These are phyloP conservation scores for Psettodes erumei DNA, from an alignment of 2,113 vertebrate genomes.

Conservation along the genomic window DNA sequence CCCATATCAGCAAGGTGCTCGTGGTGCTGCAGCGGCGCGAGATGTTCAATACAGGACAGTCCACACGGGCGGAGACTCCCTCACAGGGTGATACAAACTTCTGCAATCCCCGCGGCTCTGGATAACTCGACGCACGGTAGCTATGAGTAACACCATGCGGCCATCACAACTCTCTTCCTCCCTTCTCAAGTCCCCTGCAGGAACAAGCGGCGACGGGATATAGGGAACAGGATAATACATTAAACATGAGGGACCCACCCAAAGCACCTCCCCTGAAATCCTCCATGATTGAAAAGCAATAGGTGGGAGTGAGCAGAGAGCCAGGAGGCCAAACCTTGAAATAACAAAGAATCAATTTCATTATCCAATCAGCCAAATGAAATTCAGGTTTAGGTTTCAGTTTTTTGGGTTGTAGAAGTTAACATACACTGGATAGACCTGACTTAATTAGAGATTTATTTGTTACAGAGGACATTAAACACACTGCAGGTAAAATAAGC, in stretches of 20 bases:
- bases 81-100: slow-evolving; percentile 40
- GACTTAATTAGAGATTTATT: not conserved
- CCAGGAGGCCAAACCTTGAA: slow-evolving; percentile 40
- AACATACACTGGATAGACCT: not conserved
- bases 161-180: slow-evolving; percentile 16
- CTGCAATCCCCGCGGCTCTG: not conserved
- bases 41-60: slow-evolving; percentile 52
- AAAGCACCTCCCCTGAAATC: slow-evolving; percentile 73
- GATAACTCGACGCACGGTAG: slow-evolving; percentile 27
- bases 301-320: slow-evolving; percentile 52
- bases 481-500: slow-evolving; percentile 5
- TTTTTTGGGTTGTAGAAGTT: not conserved
- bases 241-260: slow-evolving; percentile 77
- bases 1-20: slow-evolving; percentile 66
- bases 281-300: slow-evolving; percentile 35
- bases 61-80: slow-evolving; percentile 7
- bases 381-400: not conserved
- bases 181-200: slow-evolving; percentile 35
- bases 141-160: slow-evolving; percentile 30
- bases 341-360: not conserved
- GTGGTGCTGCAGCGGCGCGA: slow-evolving; percentile 25
- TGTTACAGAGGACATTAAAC: not conserved
- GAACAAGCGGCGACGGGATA: slow-evolving; percentile 52
- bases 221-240: slow-evolving; percentile 62
- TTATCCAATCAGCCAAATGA: not conserved